A percentile compares a stretch with the other conserved stretches of the same genome.
These are phyloP conservation scores for Alcedo atthis DNA, from an alignment of 2,797 vertebrate genomes.

Conservation along the genomic window DNA sequence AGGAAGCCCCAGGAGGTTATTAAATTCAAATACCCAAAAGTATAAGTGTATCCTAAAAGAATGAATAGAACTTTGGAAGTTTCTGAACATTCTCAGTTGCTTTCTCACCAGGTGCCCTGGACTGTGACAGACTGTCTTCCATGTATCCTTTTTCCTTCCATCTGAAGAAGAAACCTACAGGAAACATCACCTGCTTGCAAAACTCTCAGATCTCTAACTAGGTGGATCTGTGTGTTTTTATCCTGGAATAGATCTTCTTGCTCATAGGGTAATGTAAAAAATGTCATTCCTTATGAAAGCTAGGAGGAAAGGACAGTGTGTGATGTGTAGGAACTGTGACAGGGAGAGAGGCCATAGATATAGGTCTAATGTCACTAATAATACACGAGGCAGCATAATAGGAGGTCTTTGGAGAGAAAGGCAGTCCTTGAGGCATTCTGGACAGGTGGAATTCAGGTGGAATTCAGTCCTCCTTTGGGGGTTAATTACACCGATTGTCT, in stretches of 20 bases:
- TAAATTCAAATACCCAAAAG: constrained; percentile 50
- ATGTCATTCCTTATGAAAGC: constrained; percentile 45
- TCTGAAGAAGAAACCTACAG: constrained; percentile 18
- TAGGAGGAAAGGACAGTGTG: constrained; percentile 33
- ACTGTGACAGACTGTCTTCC: neutral
- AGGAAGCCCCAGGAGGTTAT: constrained; percentile 31
- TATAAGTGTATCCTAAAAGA: neutral
- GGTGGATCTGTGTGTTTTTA: constrained; percentile 13
- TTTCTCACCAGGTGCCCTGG: neutral
- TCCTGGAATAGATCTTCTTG: neutral
- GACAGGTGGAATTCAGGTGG: constrained; percentile 10
- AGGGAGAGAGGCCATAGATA: constrained; percentile 16
- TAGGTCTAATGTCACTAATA: constrained; percentile 48
- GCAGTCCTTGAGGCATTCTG: neutral
- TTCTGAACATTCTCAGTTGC: neutral
- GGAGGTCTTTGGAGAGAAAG: neutral
- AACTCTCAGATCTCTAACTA: constrained; percentile 27
- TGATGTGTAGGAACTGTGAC: constrained; percentile 12
- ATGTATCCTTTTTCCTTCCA: neutral
- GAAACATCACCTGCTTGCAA: neutral
- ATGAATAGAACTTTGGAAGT: neutral
- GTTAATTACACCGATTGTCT: constrained; percentile 21
- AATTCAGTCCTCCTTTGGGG: constrained; percentile 7
- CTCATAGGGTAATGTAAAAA: constrained; percentile 25
- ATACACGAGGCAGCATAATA: constrained; percentile 13